Evolutionary conservation across 2,113 vertebrate genomes (phyloP).

Genomic region (Periophthalmus modestus): DNA sequence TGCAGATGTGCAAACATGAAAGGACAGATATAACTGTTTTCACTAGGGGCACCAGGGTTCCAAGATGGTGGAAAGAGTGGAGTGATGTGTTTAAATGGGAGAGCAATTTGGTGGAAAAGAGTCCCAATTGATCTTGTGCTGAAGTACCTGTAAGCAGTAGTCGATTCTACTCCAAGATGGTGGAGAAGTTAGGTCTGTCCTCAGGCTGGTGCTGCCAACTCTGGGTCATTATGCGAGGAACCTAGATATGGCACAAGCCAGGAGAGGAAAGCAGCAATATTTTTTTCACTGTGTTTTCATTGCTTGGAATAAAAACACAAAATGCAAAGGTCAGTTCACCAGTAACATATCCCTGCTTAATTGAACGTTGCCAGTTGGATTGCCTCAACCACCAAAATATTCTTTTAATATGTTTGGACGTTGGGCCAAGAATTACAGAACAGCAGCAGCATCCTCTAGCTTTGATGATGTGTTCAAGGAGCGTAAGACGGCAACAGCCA

Average conservation of each 20-base stretch:
- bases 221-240: constrained; percentile 99
- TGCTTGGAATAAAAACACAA: background rate
- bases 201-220: constrained; percentile 99
- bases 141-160: constrained; percentile 93
- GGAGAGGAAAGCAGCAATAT: background rate
- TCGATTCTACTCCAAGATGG: constrained; percentile 95
- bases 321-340: constrained; percentile 5
- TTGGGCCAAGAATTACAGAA: constrained; percentile 12
- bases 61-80: background rate
- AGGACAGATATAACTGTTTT: background rate
- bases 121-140: background rate
- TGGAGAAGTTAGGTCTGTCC: constrained; percentile 95
- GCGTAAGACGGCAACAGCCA: background rate
- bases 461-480: constrained; percentile 21
- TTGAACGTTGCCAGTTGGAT: constrained; percentile 7
- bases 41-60: constrained; percentile 3
- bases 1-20: background rate
- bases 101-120: background rate
- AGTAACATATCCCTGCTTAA: background rate
- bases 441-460: constrained; percentile 8
- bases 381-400: constrained; percentile 17
- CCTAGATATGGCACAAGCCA: constrained; percentile 67
- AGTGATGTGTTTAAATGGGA: background rate
- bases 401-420: constrained; percentile 5
- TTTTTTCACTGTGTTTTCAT: background rate